phyloP scores from a whole-genome alignment of 2,113 vertebrate species.

The Phainopepla nitens region DNA sequence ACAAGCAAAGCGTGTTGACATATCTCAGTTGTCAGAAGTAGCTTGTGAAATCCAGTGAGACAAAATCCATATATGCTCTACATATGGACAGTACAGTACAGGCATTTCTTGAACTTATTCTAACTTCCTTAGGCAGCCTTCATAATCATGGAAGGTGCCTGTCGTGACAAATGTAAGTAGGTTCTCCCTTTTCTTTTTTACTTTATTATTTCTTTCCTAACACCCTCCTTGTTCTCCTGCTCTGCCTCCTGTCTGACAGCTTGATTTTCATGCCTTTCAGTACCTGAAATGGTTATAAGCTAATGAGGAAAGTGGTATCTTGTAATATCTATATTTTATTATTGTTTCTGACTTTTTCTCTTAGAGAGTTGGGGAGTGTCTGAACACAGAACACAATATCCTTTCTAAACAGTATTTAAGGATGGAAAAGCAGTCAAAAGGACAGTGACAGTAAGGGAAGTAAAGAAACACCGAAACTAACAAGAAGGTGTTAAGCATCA shows the following conservation, averaged over 20 bases:
- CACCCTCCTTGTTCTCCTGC: background rate
- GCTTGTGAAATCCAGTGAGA: constrained; percentile 42
- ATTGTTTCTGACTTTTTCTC: background rate
- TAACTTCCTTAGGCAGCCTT: background rate
- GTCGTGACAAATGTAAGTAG: background rate
- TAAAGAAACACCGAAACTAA: background rate
- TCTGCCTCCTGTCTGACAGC: background rate
- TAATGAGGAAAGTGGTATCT: background rate
- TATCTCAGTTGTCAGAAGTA: constrained; percentile 53
- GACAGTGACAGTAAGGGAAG: background rate
- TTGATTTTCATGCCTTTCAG: background rate
- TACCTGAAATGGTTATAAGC: background rate
- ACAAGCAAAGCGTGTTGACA: constrained; percentile 31
- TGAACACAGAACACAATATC: background rate
- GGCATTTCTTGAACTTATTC: constrained; percentile 8
- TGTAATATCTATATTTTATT: background rate
- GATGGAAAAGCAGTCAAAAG: background rate
- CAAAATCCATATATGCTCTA: constrained; percentile 49
- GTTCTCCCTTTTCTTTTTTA: background rate
- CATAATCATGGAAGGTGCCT: background rate
- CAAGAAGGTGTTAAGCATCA: background rate
- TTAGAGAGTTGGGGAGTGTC: background rate
- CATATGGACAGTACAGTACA: background rate
- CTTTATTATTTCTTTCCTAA: background rate
- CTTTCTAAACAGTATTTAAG: background rate